A percentile compares a stretch with the other conserved stretches of the same genome.
Conservation (phyloP, 2,113 vertebrate species). For the Oreotragus oreotragus region DNA sequence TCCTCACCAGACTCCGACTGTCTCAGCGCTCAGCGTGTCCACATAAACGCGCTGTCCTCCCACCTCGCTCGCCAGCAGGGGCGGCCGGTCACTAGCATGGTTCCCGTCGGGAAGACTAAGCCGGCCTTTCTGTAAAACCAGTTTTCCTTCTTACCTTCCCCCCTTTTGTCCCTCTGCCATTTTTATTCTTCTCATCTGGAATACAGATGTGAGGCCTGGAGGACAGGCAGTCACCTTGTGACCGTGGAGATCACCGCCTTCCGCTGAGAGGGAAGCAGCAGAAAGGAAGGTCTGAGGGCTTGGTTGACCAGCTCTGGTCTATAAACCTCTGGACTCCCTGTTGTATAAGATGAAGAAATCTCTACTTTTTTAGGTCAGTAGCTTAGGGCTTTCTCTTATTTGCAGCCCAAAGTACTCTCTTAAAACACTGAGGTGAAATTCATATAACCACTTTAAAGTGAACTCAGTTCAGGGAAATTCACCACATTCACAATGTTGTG, state of each 20-base stretch:
- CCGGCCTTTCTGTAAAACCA: not conserved
- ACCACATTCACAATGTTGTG: not conserved
- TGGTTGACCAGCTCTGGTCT: not conserved
- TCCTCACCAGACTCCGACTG: not conserved
- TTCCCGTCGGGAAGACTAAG: not conserved
- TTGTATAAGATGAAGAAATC: not conserved
- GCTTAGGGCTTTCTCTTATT: not conserved
- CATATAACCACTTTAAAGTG: not conserved
- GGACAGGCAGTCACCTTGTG: not conserved
- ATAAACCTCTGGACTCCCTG: not conserved
- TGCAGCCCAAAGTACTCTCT: not conserved
- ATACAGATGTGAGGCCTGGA: not conserved
- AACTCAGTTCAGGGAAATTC: not conserved
- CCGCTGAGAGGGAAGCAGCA: not conserved
- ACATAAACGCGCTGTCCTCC: too few species aligned
- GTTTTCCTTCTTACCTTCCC: not conserved
- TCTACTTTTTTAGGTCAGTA: not conserved
- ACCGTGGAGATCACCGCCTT: not conserved
- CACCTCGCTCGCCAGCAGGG: not conserved
- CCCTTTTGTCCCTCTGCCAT: not conserved
- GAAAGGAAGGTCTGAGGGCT: not conserved
- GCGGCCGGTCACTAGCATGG: not conserved
- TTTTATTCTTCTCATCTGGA: not conserved
- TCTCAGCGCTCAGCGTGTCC: not conserved
- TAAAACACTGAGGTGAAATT: not conserved